These are phyloP conservation scores for Ophiodon elongatus DNA, from an alignment of 2,113 vertebrate species.

Conservation along the genomic window DNA sequence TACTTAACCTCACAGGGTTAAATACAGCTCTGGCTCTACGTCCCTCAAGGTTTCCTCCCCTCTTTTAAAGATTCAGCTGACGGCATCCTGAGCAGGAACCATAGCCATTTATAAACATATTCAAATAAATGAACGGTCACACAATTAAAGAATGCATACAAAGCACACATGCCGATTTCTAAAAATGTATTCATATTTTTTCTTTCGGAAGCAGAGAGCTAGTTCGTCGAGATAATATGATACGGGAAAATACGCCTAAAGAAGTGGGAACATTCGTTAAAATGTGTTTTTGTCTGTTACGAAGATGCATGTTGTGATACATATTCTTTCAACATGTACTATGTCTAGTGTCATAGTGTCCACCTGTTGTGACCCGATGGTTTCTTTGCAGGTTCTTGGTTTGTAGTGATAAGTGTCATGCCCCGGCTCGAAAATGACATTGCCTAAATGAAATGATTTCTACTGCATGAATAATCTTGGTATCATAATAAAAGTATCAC, in stretches of 20 bases:
- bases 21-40: constrained; percentile 56
- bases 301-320: background rate
- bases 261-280: background rate
- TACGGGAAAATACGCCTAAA: background rate
- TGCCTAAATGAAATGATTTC: background rate
- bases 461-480: background rate
- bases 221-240: background rate
- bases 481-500: background rate
- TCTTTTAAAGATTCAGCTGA: constrained; percentile 28
- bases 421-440: background rate
- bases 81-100: constrained; percentile 24
- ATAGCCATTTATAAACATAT: background rate
- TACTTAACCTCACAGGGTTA: constrained; percentile 63
- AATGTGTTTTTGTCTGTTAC: background rate
- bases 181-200: background rate
- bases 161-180: background rate
- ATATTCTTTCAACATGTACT: background rate
- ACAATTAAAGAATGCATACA: background rate
- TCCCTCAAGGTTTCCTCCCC: constrained; percentile 52
- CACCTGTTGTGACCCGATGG: background rate
- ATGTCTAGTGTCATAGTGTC: background rate
- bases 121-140: constrained; percentile 1
- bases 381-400: background rate
- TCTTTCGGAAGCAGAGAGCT: background rate
- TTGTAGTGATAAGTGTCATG: background rate